Percentiles rank a stretch among this genome's conserved stretches.
These are phyloP conservation scores for Cetonia aurata DNA, from an alignment of 2,888 invertebrate species.

Conservation along the genomic window DNA sequence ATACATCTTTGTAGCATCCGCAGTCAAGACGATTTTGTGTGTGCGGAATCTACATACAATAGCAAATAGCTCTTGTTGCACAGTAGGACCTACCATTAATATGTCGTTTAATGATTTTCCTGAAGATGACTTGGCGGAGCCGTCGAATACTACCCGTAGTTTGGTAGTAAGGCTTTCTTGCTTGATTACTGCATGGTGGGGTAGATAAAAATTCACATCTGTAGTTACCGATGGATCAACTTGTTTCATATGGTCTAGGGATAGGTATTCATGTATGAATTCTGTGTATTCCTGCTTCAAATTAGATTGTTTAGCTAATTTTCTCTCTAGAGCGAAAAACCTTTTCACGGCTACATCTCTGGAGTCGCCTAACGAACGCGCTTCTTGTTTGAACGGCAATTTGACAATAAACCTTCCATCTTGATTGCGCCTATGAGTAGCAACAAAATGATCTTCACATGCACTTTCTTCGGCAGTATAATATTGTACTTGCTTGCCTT, in stretches of 20 bases:
- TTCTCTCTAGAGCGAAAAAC: slow-evolving; percentile 47
- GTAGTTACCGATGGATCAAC: not conserved
- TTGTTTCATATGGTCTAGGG: slow-evolving; percentile 35
- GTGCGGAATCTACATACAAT: slow-evolving; percentile 49
- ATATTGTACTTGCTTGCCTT: not conserved
- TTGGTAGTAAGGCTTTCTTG: slow-evolving; percentile 9
- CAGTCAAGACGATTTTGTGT: slow-evolving; percentile 49
- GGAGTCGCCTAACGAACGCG: slow-evolving; percentile 45
- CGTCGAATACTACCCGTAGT: slow-evolving; percentile 46
- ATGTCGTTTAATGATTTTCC: slow-evolving; percentile 47
- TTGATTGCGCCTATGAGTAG: slow-evolving; percentile 8
- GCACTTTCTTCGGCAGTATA: slow-evolving; percentile 21
- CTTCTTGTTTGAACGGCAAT: slow-evolving; percentile 24
- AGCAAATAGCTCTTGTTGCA: slow-evolving; percentile 45
- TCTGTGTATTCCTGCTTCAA: slow-evolving; percentile 8
- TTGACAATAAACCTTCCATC: slow-evolving; percentile 24
- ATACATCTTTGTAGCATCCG: slow-evolving; percentile 55
- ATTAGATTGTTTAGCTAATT: slow-evolving; percentile 38
- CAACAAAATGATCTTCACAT: slow-evolving; percentile 35
- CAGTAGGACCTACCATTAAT: slow-evolving; percentile 45
- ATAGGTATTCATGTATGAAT: slow-evolving; percentile 31
- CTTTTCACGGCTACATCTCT: slow-evolving; percentile 44
- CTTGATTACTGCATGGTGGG: slow-evolving; percentile 39
- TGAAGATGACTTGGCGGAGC: slow-evolving; percentile 22
- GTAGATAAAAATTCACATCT: slow-evolving; percentile 22